Evolutionary conservation across 2,888 invertebrate genomes (phyloP), one percentile per base, ranked within the genome.

Genomic region (Platypus cylindrus): DNA sequence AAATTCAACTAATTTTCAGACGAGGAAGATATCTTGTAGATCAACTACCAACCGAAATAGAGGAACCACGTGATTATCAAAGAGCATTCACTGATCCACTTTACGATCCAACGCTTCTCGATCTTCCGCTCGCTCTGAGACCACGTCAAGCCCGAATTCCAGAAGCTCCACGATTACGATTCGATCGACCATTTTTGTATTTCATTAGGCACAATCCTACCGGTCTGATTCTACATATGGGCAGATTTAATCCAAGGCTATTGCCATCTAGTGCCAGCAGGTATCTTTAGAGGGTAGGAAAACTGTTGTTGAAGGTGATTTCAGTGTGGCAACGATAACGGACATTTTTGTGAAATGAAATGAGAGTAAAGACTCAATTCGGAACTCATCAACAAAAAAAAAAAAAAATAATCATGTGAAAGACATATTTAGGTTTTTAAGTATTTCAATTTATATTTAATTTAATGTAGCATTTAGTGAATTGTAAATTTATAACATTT

Each of bases 151-250:
- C 79, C 3, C 67, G 79, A 18, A 60, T 78, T 9, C 79, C 79
- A 0, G 75, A 82, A 31, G 65, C 68, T 12, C 82, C 80, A 3
- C 68, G 86, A 54, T 66, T 90, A 53, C 75, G 82, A 50, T 80
- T 86, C 55, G 87, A 90, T 51, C 70, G 86, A 53, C 89, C 89
- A 1, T 90, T 90, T 68, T 66, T 90, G 16, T 90, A 83, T 60
- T 81, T 86, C 49, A 83, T 89, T 9, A 71, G 89, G 53, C 89
- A 90, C 60, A 89, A 89, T 60, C 89, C 87, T 2, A 81, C 87
- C n/a, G 89, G 89, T 40, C 73, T 89, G 66, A 82, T 90, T 51
- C 65, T 90, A 32, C 84, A 84, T 57, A 83, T 86, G 68, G 89
- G 89, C 25, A 70, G 87, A 55, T 87, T 84, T 64, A 87, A 84